These are phyloP conservation scores for Drosophila sp. DNA, from an alignment of 1,140 invertebrate genomes.

Conservation along the genomic window DNA sequence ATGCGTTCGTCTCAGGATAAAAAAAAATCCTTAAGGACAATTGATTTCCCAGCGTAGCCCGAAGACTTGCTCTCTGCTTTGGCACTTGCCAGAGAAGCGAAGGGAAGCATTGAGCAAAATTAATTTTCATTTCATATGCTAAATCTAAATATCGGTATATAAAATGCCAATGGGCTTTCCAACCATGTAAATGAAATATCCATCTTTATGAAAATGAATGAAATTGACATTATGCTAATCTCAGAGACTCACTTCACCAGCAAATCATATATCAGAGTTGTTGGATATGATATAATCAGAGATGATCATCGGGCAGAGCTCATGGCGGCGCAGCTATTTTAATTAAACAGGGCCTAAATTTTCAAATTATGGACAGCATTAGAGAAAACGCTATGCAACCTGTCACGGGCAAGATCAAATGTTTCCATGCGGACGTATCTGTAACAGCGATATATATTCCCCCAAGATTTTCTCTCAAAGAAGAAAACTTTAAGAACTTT, in stretches of 20 bases:
- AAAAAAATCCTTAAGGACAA: too few relatives aligned
- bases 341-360: constrained; percentile 21
- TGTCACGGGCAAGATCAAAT: constrained; percentile 27
- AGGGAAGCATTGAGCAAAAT: too few relatives aligned
- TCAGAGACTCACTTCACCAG: constrained; percentile 68
- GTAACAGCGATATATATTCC: constrained; percentile 21
- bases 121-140: too few relatives aligned
- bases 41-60: too few relatives aligned
- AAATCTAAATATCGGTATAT: too few relatives aligned
- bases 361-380: constrained; percentile 19
- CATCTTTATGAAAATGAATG: background rate
- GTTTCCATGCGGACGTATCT: too few relatives aligned
- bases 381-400: constrained; percentile 31
- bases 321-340: constrained; percentile 36
- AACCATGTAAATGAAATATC: constrained; percentile 9
- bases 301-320: constrained; percentile 17
- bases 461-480: constrained; percentile 16
- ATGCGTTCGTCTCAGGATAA: too few relatives aligned
- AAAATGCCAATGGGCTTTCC: too few relatives aligned
- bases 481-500: constrained; percentile 10
- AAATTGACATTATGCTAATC: constrained; percentile 30
- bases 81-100: too few relatives aligned
- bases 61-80: too few relatives aligned
- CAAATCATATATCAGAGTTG: constrained; percentile 27
- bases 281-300: constrained; percentile 14